Conservation (phyloP, 2,888 invertebrate genomes). For the Siphonodentalium dalli region DNA sequence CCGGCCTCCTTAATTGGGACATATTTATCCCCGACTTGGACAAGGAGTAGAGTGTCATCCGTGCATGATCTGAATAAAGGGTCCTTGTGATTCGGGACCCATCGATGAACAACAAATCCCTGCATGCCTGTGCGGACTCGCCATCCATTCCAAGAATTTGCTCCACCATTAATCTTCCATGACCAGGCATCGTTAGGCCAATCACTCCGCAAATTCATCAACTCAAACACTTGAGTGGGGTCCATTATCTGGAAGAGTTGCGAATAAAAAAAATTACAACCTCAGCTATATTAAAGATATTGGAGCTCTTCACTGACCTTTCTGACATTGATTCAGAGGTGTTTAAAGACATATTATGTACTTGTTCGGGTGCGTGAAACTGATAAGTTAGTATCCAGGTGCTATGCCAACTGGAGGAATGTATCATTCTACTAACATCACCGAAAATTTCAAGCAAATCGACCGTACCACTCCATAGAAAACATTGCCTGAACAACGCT, state of each 20-base stretch:
- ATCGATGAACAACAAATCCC: constrained; percentile 87
- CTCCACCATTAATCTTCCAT: constrained; percentile 86
- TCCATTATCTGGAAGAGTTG: constrained; percentile 63
- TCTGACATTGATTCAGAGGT: too few relatives aligned
- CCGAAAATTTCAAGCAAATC: too few relatives aligned
- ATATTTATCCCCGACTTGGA: constrained; percentile 91
- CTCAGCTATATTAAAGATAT: neutral
- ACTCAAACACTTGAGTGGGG: constrained; percentile 79
- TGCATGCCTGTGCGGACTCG: constrained; percentile 90
- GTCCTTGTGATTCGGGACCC: constrained; percentile 92
- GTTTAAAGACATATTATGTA: too few relatives aligned
- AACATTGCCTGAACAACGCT: too few relatives aligned
- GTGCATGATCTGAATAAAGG: constrained; percentile 87
- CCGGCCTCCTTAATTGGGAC: constrained; percentile 93
- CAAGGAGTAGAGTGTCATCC: constrained; percentile 86
- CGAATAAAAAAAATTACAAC: constrained; percentile 10
- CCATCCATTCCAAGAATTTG: constrained; percentile 90
- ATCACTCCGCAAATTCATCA: constrained; percentile 84
- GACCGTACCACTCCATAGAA: too few relatives aligned
- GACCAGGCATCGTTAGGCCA: constrained; percentile 94
- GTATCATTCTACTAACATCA: too few relatives aligned
- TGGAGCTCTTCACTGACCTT: too few relatives aligned
- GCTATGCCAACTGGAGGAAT: too few relatives aligned
- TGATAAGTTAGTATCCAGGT: too few relatives aligned
- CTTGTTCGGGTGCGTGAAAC: too few relatives aligned